Conservation (phyloP, 2,113 vertebrate genomes). For the Hippocampus comes region DNA sequence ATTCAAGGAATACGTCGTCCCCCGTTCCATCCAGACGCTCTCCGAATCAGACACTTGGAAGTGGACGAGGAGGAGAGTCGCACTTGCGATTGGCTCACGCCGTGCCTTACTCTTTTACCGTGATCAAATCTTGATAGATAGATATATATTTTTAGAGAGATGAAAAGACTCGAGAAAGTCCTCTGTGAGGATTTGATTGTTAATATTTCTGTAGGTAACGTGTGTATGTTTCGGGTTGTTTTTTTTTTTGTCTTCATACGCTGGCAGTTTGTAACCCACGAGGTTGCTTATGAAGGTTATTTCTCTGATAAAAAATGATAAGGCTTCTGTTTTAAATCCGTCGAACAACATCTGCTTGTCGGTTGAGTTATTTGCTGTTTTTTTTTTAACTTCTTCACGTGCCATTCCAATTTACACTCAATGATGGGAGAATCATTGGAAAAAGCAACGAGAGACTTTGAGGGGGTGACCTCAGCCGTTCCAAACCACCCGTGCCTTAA, state of each 20-base stretch:
- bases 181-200: conserved; percentile 98
- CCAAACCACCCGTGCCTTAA: conserved; percentile 63
- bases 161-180: conserved; percentile 73
- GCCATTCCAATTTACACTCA: neutral
- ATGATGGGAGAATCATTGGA: conserved; percentile 17
- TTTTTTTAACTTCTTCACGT: neutral
- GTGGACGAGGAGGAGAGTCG: conserved; percentile 56
- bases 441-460: neutral
- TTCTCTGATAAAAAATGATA: conserved; percentile 73
- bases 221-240: conserved; percentile 76
- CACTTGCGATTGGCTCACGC: conserved; percentile 71
- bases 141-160: conserved; percentile 75
- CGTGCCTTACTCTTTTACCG: conserved; percentile 80
- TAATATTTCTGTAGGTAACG: conserved; percentile 96
- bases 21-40: conserved; percentile 10
- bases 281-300: conserved; percentile 36
- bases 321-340: conserved; percentile 79
- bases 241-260: conserved; percentile 46
- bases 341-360: conserved; percentile 36
- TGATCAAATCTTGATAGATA: conserved; percentile 75
- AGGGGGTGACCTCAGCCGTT: conserved; percentile 12
- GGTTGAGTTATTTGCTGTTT: conserved; percentile 5
- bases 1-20: conserved; percentile 19
- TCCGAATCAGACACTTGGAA: conserved; percentile 69
- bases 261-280: conserved; percentile 61